These are phyloP conservation scores for Scomber colias DNA, from an alignment of 2,113 vertebrate species.

Conservation along the genomic window DNA sequence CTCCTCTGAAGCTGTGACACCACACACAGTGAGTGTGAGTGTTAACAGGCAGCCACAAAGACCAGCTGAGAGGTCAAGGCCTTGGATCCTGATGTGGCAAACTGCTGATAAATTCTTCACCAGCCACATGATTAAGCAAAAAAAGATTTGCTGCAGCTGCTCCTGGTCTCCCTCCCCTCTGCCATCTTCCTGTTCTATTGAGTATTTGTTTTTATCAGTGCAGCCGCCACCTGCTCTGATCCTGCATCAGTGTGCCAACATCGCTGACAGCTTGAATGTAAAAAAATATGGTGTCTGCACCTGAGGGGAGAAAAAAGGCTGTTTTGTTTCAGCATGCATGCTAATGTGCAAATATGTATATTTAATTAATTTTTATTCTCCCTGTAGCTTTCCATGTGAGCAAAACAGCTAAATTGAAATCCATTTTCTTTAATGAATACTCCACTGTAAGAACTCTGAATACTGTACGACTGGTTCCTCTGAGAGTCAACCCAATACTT, in stretches of 20 bases:
- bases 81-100: slow-evolving; percentile 24
- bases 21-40: not conserved
- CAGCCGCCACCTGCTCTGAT: slow-evolving; percentile 41
- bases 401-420: not conserved
- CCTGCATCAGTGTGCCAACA: slow-evolving; percentile 1
- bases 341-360: not conserved
- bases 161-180: slow-evolving; percentile 10
- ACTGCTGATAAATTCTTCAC: slow-evolving; percentile 52
- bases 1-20: not conserved
- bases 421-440: not conserved
- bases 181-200: slow-evolving; percentile 11
- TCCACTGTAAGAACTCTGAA: no score
- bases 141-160: slow-evolving; percentile 56
- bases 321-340: not conserved
- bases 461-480: no score
- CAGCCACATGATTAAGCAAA: slow-evolving; percentile 45
- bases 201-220: slow-evolving; percentile 52
- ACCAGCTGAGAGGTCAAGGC: slow-evolving; percentile 48
- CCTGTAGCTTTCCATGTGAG: not conserved
- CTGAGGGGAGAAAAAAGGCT: not conserved
- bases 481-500: no score
- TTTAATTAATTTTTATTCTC: not conserved
- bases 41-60: slow-evolving; percentile 1
- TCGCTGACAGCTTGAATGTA: not conserved
- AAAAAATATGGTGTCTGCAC: not conserved